Base-by-base conservation (phyloP, 2,888 invertebrate genomes). In the Ochropacha duplaris region DNA sequence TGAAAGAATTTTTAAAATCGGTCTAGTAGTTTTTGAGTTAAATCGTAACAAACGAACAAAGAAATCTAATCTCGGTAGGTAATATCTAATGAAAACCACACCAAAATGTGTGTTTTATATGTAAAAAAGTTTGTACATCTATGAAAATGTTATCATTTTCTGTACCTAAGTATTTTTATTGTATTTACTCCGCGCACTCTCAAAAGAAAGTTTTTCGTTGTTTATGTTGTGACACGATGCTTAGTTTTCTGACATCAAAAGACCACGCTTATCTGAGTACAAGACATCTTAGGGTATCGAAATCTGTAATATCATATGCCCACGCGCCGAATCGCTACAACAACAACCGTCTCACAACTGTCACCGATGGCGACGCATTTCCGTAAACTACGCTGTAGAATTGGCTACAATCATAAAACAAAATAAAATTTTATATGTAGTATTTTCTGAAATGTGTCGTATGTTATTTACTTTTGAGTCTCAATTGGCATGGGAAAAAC, bases 311-410 rank as follows among this genome's bases (percentile, higher is more conserved):
- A 85, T 65, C 90, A 90, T 80, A 83, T 86, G 88, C 81, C 86
- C 88, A 89, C 88, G 86, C 83, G 89, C 79, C 83, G 68, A 70
- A 72, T 75, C 69, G 65, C 74, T 31, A 81, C 70, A 79, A 83
- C 82, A 87, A 87, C 80, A 86, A 78, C 81, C 66, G 78, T 80
- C n/a, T n/a, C 74, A 71, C 86, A 86, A 89, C 88, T 86, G 88
- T 84, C 86, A 76, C 79, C 19, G 19, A 36, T n/a, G 36, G 44
- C 79, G 72, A 78, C 79, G 78, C 72, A 79, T 86, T 88, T 87
- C 86, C 86, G 83, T 84, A 84, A 80, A 83, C 80, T 72, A 59
- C 70, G 70, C 66, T 69, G 71, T 74, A 76, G 73, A 79, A 80
- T 83, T 78, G 64, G 79, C 77, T 78, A 83, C 80, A 81, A 73